phyloP scores from a whole-genome alignment of 53 echinoderm and acorn worm species.

The Hippasteria phrygiana region DNA sequence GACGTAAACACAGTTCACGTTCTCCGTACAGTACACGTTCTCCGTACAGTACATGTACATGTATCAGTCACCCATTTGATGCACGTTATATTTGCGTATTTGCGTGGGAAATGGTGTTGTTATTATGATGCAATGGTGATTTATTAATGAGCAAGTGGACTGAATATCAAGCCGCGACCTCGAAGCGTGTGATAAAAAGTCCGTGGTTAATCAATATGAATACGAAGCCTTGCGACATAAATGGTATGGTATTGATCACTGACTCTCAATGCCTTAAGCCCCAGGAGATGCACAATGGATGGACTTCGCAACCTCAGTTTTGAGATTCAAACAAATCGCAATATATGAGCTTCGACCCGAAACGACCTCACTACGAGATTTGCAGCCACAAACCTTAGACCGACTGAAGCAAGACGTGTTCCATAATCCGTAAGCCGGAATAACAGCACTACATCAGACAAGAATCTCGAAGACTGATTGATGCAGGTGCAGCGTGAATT shows the following conservation, averaged over 20 bases:
- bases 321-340: constrained; percentile 16
- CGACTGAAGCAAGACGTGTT: no score
- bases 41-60: no score
- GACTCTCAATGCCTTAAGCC: background rate
- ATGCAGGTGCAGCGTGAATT: no score
- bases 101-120: no score
- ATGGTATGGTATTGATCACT: background rate
- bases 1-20: no score
- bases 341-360: background rate
- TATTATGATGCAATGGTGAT: background rate
- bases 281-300: constrained; percentile 23
- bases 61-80: no score
- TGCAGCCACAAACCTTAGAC: background rate
- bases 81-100: no score
- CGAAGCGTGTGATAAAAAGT: background rate
- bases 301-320: constrained; percentile 4
- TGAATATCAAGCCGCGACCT: no score
- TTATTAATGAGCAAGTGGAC: constrained; percentile 1
- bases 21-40: no score
- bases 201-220: background rate
- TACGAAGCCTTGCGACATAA: background rate
- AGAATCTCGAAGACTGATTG: no score
- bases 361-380: background rate
- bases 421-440: no score
- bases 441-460: no score